Conservation (phyloP, 1,140 invertebrate genomes). For the Drosophila nannoptera region DNA sequence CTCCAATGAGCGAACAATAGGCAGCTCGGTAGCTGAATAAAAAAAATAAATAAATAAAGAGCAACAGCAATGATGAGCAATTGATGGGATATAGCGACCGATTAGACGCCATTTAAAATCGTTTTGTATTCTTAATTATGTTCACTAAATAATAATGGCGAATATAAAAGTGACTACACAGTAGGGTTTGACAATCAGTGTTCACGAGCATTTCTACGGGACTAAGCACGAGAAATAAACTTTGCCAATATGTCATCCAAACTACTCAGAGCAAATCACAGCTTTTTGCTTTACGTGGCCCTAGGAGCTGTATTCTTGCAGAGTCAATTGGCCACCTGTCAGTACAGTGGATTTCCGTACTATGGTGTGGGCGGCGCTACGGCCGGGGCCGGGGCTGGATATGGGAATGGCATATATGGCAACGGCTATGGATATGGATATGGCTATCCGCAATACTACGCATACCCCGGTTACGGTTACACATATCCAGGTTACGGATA, state of each 20-base stretch:
- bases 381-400: constrained; percentile 28
- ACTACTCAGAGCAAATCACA: constrained; percentile 17
- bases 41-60: constrained; percentile 2
- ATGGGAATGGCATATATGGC: constrained; percentile 16
- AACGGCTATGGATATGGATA: constrained; percentile 37
- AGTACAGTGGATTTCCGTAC: constrained; percentile 61
- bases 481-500: constrained; percentile 43
- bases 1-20: constrained; percentile 57
- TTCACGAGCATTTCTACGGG: constrained; percentile 24
- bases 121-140: constrained; percentile 31
- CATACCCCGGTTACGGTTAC: constrained; percentile 40
- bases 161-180: constrained; percentile 54
- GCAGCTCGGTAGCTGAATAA: constrained; percentile 10
- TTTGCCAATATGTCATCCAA: constrained; percentile 20
- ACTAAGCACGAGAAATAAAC: constrained; percentile 19
- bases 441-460: constrained; percentile 32
- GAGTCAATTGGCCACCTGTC: constrained; percentile 29
- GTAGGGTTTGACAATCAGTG: constrained; percentile 44
- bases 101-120: constrained; percentile 68
- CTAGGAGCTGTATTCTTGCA: constrained; percentile 33
- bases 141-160: constrained; percentile 32
- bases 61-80: constrained; percentile 18
- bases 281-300: constrained; percentile 31
- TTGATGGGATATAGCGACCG: constrained; percentile 43
- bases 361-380: constrained; percentile 36